Evolutionary conservation across 2,888 invertebrate species (phyloP).

Genomic region (Patella ulyssiponensis): DNA sequence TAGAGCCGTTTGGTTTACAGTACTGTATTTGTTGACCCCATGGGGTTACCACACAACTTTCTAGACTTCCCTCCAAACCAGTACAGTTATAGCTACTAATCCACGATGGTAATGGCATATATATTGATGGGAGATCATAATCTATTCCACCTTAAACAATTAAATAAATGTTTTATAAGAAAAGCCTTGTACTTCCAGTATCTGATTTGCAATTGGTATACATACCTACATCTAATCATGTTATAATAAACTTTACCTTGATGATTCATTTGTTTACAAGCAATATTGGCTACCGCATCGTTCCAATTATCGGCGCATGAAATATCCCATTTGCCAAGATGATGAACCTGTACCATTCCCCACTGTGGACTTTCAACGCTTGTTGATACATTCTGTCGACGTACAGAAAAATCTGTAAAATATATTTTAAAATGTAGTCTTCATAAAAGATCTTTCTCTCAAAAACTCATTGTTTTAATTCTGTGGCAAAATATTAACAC

Average conservation of each 20-base stretch:
- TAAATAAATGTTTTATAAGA: background rate
- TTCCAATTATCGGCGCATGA: conserved; percentile 53
- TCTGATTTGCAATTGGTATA: no score
- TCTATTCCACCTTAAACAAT: background rate
- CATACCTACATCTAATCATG: no score
- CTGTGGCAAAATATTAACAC: no score
- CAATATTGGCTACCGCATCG: conserved; percentile 46
- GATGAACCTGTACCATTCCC: conserved; percentile 20
- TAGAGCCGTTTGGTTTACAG: conserved; percentile 49
- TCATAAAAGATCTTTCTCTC: no score
- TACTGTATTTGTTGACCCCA: conserved; percentile 50
- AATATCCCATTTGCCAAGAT: conserved; percentile 15
- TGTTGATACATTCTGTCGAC: background rate
- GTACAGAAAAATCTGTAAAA: background rate
- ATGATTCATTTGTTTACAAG: conserved; percentile 68
- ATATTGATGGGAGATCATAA: background rate
- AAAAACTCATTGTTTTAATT: no score
- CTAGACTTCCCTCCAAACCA: conserved; percentile 28
- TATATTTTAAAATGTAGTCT: background rate
- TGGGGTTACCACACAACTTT: conserved; percentile 45
- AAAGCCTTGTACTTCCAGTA: no score
- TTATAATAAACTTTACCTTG: conserved; percentile 68
- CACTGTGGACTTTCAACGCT: conserved; percentile 7
- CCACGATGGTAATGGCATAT: background rate
- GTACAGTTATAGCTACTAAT: background rate